Base-by-base conservation (phyloP, 2,113 vertebrate species). In the Melanocharis versteri region DNA sequence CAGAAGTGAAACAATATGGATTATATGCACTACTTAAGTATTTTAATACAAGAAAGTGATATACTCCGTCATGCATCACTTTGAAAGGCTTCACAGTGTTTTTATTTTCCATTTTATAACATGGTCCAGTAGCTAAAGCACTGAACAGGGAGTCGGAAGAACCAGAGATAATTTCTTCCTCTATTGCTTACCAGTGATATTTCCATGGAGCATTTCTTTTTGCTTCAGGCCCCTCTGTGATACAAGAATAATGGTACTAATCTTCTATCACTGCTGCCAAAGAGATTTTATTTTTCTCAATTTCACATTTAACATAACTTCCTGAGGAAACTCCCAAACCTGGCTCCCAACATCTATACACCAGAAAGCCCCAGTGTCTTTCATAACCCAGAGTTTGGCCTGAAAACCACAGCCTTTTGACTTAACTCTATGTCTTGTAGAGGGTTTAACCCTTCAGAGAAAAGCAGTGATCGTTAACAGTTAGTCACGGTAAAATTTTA, bases 361-460 rank as follows among this genome's bases (percentile, higher is more conserved):
- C 28, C 13, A 57, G 48, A 44, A 83, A 69, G 48, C 44, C 31
- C 31, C 14, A 8, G 3, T 6, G 13, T 45, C 76, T 83, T 31
- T 85, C 62, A 47, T 27, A 83, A 27, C 20, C 14, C 53, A 57
- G 48, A 79, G 22, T 33, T 23, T 73, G 42, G 22, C 90, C 47
- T 58, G 30, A 45, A 88, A 83, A 81, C 44, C 27, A 48, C 35
- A 86, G 45, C 23, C 24, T 81, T 64, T 89, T 85, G 84, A 40
- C n/a, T 83, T 53, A 70, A 86, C 21, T 76, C 42, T 10, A 1
- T 81, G 16, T 14, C 39, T 54, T 90, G 6, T 21, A 62, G 39
- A 42, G 7, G 13, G 8, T 83, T 96, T 95, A 95, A 94, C 91
- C 76, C 94, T 78, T 97, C n/a, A 70, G 68, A 75, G 72, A 58